Percentiles rank a stretch among this genome's conserved stretches.
Conservation (phyloP, 2,797 vertebrate species). For the Malurus leucopterus region DNA sequence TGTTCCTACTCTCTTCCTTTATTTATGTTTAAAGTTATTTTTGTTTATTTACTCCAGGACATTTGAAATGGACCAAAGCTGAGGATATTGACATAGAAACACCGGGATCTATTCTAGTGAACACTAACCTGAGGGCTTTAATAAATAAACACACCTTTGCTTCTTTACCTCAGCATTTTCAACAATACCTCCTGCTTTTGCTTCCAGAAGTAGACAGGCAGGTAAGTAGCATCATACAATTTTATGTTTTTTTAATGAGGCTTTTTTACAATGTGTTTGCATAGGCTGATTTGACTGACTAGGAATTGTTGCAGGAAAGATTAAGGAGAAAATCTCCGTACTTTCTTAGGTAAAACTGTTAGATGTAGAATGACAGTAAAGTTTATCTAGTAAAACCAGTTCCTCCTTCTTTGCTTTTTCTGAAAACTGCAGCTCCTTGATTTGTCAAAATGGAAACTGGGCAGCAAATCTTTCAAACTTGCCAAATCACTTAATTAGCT, state of each 20-base stretch:
- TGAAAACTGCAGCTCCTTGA: background rate
- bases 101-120: conserved; percentile 85
- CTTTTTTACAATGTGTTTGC: background rate
- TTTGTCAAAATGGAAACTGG: background rate
- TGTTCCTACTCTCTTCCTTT: background rate
- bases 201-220: conserved; percentile 85
- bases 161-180: conserved; percentile 85
- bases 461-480: background rate
- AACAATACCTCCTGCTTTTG: conserved; percentile 84
- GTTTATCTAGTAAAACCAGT: background rate
- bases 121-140: conserved; percentile 85
- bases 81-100: conserved; percentile 88
- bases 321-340: background rate
- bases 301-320: background rate
- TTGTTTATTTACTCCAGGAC: conserved; percentile 73
- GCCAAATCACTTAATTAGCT: background rate
- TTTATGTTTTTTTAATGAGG: conserved; percentile 1
- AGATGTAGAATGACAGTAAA: background rate
- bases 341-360: background rate
- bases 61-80: conserved; percentile 86
- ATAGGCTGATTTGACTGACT: background rate
- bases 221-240: conserved; percentile 68
- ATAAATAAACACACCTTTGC: conserved; percentile 87
- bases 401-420: background rate
- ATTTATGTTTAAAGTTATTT: conserved; percentile 58